phyloP scores from a whole-genome alignment of 2,888 invertebrate genomes.

The Cheilosia variabilis region DNA sequence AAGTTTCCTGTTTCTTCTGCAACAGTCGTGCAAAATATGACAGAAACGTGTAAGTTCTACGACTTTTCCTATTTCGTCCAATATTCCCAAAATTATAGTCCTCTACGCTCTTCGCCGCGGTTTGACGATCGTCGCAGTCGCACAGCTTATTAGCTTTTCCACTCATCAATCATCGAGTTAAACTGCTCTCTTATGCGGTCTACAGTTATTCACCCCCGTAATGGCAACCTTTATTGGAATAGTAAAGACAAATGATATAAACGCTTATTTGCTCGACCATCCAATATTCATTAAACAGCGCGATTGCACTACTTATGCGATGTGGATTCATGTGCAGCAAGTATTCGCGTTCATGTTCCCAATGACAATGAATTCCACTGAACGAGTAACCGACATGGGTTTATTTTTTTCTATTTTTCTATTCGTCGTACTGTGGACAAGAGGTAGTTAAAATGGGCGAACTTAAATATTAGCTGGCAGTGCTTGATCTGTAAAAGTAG shows the following conservation, averaged over 20 bases:
- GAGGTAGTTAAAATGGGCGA: not conserved
- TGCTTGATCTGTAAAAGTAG: not conserved
- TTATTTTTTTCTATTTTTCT: not conserved
- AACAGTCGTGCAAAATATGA: no score
- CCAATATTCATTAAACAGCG: constrained; percentile 9
- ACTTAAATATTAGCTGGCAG: fast-evolving
- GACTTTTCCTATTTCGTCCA: no score
- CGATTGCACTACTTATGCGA: constrained; percentile 18
- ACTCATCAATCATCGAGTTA: no score
- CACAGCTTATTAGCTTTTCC: no score
- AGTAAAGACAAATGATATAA: not conserved
- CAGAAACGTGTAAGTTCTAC: no score
- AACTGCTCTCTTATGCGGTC: no score
- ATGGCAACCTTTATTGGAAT: not conserved
- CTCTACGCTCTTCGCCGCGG: no score
- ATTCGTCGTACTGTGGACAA: not conserved
- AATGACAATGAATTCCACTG: not conserved
- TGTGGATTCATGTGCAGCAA: not conserved
- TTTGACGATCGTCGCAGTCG: no score
- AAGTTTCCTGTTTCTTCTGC: no score
- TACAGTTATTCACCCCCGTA: not conserved
- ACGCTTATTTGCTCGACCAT: not conserved
- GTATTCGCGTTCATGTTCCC: not conserved
- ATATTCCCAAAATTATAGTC: no score
- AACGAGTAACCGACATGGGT: not conserved